These are phyloP conservation scores for Anabacerthia variegaticeps DNA, from an alignment of 2,797 vertebrate genomes.

Conservation along the genomic window DNA sequence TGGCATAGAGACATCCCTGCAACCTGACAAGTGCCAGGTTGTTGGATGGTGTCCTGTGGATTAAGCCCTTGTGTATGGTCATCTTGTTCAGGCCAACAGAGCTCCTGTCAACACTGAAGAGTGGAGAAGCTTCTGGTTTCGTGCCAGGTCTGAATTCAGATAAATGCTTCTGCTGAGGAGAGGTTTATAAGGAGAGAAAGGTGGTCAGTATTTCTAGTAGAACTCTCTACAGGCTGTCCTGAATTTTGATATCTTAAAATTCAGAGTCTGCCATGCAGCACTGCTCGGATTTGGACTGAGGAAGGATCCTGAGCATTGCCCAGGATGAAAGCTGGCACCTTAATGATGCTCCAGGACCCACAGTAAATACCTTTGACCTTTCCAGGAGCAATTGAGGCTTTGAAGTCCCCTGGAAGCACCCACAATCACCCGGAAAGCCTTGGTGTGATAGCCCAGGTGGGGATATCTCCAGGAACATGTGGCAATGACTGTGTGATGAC, in stretches of 20 bases:
- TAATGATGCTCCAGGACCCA: not conserved
- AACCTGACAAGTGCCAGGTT: not conserved
- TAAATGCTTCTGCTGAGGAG: not conserved
- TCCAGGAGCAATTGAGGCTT: not conserved
- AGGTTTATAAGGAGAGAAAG: not conserved
- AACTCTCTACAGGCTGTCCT: not conserved
- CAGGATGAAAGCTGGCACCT: not conserved
- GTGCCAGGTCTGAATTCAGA: not conserved
- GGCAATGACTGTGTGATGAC: not conserved
- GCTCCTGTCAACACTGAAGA: not conserved
- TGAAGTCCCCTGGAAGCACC: not conserved
- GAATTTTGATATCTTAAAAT: not conserved
- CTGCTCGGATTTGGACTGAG: not conserved
- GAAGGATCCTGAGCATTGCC: not conserved
- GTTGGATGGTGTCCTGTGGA: not conserved
- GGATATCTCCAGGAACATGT: not conserved
- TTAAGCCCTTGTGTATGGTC: not conserved
- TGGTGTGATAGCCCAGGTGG: fast-evolving
- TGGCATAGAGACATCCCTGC: not conserved
- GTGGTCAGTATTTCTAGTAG: not conserved
- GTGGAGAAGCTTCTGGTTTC: not conserved
- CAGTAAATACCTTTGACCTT: not conserved
- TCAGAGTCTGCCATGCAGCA: not conserved
- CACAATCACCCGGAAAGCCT: not conserved
- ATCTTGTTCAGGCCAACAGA: not conserved